A percentile compares a stretch with the other conserved stretches of the same genome.
Evolutionary conservation across 1,140 invertebrate genomes (phyloP).

Genomic region (Magallana gigas): DNA sequence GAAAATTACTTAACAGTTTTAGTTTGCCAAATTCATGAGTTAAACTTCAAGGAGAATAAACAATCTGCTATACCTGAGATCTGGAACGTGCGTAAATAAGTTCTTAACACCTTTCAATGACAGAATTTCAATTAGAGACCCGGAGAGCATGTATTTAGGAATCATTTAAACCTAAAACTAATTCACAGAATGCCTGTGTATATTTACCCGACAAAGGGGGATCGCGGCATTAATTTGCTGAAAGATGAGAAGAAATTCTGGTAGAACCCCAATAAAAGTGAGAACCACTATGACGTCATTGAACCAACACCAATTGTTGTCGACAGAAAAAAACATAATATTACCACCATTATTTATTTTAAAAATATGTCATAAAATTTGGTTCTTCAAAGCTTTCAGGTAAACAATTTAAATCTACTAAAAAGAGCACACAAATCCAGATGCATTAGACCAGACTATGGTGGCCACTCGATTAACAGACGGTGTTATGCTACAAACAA

Average conservation of each 20-base stretch:
- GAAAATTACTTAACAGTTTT: background rate
- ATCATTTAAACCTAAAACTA: background rate
- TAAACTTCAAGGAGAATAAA: background rate
- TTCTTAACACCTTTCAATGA: background rate
- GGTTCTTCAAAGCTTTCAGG: background rate
- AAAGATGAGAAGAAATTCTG: background rate
- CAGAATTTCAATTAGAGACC: slow-evolving; percentile 15
- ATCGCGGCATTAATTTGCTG: no score
- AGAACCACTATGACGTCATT: background rate
- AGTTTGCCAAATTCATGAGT: no score
- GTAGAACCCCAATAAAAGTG: background rate
- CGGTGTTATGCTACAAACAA: background rate
- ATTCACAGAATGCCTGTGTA: background rate
- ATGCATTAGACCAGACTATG: background rate
- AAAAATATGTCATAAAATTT: slow-evolving; percentile 4
- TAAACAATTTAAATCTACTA: slow-evolving; percentile 17
- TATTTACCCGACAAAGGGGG: background rate
- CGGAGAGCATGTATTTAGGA: background rate
- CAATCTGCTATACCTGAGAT: background rate
- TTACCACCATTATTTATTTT: background rate
- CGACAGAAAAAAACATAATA: background rate
- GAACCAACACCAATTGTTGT: background rate
- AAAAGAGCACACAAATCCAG: slow-evolving; percentile 18
- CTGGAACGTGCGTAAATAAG: background rate
- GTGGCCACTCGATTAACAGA: background rate